Conservation (phyloP, 2,888 invertebrate species). For the Polydrusus tereticollis region DNA sequence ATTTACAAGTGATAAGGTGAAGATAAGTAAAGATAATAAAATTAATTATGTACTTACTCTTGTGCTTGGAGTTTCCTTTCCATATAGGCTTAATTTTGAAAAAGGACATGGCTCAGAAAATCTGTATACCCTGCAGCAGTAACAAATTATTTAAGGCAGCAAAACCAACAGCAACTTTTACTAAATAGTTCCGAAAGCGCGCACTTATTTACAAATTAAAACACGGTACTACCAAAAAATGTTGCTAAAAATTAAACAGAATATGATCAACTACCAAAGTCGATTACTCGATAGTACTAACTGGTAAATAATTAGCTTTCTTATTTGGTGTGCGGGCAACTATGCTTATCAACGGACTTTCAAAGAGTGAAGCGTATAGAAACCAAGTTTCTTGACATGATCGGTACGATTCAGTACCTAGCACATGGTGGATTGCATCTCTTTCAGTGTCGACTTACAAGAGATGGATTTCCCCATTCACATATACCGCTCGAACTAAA, state of each 20-base stretch:
- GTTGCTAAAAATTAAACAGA: background rate
- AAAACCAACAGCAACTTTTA: no score
- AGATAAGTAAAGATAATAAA: background rate
- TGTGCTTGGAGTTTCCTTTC: conserved; percentile 48
- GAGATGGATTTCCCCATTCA: conserved; percentile 33
- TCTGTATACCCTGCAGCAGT: background rate
- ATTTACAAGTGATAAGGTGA: background rate
- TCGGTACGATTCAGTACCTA: conserved; percentile 49
- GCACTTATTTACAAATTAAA: background rate
- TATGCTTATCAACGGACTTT: conserved; percentile 43
- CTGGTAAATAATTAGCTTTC: conserved; percentile 16
- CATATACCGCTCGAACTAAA: conserved; percentile 23
- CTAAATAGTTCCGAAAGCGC: background rate
- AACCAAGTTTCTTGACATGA: conserved; percentile 46
- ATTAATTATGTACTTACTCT: conserved; percentile 45
- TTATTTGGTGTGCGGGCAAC: conserved; percentile 31
- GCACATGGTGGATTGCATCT: conserved; percentile 47
- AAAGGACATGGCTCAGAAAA: conserved; percentile 36
- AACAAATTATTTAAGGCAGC: background rate
- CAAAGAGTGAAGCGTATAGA: conserved; percentile 42
- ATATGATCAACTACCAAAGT: background rate
- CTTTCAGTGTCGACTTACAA: conserved; percentile 32
- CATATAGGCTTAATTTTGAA: conserved; percentile 47
- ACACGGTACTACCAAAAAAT: background rate
- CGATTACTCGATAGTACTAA: background rate